Conservation (phyloP, 2,888 invertebrate genomes). For the Adela reaumurella region DNA sequence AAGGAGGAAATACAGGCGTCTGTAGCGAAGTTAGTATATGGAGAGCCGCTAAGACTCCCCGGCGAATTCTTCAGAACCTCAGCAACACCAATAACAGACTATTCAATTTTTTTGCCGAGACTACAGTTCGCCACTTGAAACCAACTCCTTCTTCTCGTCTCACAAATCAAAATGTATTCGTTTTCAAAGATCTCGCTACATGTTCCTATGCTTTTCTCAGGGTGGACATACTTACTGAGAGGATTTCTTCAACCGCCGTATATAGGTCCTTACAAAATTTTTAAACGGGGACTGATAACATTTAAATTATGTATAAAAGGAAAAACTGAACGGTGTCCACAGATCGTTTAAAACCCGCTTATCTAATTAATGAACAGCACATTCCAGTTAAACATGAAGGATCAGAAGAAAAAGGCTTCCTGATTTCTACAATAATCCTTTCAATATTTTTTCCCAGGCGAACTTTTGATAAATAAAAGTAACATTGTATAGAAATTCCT, state of each 20-base stretch:
- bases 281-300: not conserved
- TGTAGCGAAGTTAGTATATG: constrained; percentile 14
- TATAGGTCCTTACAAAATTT: not conserved
- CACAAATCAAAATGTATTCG: not conserved
- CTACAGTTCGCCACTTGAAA: not conserved
- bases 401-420: no score
- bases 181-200: not conserved
- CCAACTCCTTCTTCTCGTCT: not conserved
- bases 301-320: not conserved
- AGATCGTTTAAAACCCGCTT: not conserved
- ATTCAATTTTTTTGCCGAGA: not conserved
- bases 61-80: constrained; percentile 12
- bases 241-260: not conserved
- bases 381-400: no score
- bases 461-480: no score
- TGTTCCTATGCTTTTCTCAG: not conserved
- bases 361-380: not conserved
- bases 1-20: constrained; percentile 13
- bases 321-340: not conserved
- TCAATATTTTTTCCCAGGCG: no score
- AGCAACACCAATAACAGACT: not conserved
- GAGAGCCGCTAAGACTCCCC: constrained; percentile 12
- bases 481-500: no score
- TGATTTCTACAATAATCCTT: no score
- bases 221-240: not conserved